A percentile compares a stretch with the other conserved stretches of the same genome.
These are phyloP conservation scores for Diorhabda elongata DNA, from an alignment of 1,140 invertebrate species.

Conservation along the genomic window DNA sequence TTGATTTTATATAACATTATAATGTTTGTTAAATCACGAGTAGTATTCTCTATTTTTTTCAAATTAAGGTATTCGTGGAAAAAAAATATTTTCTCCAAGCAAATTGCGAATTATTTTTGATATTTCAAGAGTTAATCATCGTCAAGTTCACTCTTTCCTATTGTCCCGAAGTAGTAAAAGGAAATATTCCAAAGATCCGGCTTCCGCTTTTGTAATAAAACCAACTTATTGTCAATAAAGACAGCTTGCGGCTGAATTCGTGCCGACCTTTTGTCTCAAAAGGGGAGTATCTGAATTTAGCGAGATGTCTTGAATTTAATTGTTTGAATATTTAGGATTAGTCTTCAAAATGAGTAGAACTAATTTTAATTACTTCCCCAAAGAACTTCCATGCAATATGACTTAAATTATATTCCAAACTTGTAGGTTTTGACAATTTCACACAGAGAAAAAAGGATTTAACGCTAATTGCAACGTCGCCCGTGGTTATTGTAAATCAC, in stretches of 20 bases:
- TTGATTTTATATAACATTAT: no score
- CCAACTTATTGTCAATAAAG: conserved; percentile 13
- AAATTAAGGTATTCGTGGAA: not conserved
- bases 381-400: no score
- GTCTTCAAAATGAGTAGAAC: not conserved
- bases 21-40: no score
- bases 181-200: conserved; percentile 6
- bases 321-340: conserved; percentile 8
- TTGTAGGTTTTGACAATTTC: no score
- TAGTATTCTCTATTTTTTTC: not conserved
- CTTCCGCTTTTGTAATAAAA: conserved; percentile 10
- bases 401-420: no score
- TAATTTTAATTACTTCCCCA: not conserved
- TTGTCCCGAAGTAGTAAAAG: conserved; percentile 7
- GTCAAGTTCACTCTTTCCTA: conserved; percentile 6
- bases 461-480: no score
- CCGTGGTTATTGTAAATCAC: no score
- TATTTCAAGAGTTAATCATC: conserved; percentile 1
- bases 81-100: not conserved
- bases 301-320: conserved; percentile 10
- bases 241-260: conserved; percentile 1
- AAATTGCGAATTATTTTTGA: not conserved
- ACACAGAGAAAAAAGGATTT: no score
- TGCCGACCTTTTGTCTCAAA: conserved; percentile 6
- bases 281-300: not conserved